Evolutionary conservation across 2,797 vertebrate species (phyloP), one percentile per base, ranked within the genome.

Genomic region (Melanotaenia parkinsoni): DNA sequence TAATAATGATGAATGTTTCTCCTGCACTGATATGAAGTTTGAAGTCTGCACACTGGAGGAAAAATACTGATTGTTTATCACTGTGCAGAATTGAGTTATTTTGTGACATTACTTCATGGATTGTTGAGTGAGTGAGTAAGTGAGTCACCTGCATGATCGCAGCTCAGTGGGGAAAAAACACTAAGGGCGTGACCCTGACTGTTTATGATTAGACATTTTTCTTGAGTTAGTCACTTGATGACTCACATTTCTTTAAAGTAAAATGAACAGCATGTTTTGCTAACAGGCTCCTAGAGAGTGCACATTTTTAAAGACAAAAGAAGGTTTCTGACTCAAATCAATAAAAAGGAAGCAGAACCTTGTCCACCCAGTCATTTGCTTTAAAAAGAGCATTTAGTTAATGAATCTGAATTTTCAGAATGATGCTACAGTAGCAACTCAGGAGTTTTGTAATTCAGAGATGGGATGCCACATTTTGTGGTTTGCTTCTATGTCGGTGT

Each of bases 1-100:
- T 77, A 79, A 79, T 63, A 72, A 62, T 85, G 77, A 89, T 82
- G 67, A 80, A 76, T 79, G 79, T 53, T 75, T 80, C 59, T 32
- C 8, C 43, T 33, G 22, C 24, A 14, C 45, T 57, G 64, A 62
- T 26, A 12, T 22, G 59, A 69, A 69, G 63, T 47, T 58, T 62
- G 33, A 56, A 64, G 37, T 72, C 64, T 33, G 66, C 50, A 57
- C 63, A 76, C 20, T n/a, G 58, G 58, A 3, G 45, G 10, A 71
- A 68, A 68, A 24, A 38, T 3, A 57, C n/a, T 22, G 22, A 56
- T 63, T 70, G 40, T 67, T 66, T 70, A 54, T 56, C 2, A 14
- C 16, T 66, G 28, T 58, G 60, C 20, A 22, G 8, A 38, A 13
- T 38, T 18, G 53, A 1, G 16, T 20, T 45, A 51, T 63, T 70